phyloP scores from a whole-genome alignment of 2,797 vertebrate genomes.

The Dendrocincla fuliginosa region DNA sequence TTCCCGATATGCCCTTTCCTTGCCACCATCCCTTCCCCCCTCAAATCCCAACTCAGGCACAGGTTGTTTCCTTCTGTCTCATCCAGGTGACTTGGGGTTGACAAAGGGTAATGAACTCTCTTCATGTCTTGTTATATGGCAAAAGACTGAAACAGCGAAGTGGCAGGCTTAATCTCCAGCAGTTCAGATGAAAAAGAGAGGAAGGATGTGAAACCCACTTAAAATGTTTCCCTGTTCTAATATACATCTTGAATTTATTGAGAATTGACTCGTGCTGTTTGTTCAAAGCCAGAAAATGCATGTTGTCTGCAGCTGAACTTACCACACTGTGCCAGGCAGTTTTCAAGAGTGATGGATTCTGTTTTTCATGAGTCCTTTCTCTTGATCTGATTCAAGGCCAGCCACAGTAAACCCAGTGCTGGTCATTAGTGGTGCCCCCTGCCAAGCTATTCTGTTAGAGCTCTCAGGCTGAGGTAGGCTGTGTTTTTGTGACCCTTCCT shows the following conservation, averaged over 20 bases:
- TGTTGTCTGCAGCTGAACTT: slow-evolving; percentile 69
- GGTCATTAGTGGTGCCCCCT: slow-evolving; percentile 12
- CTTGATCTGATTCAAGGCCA: slow-evolving; percentile 39
- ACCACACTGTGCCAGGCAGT: slow-evolving; percentile 61
- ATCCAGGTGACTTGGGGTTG: background rate
- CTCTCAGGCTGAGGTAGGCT: background rate
- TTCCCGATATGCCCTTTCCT: background rate
- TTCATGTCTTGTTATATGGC: slow-evolving; percentile 50
- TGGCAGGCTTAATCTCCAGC: slow-evolving; percentile 69
- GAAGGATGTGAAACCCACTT: slow-evolving; percentile 68
- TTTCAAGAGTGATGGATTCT: slow-evolving; percentile 70
- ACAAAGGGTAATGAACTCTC: slow-evolving; percentile 46
- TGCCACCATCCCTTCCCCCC: background rate
- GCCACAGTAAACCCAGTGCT: background rate
- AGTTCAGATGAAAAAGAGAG: slow-evolving; percentile 68
- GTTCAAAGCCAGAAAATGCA: slow-evolving; percentile 67
- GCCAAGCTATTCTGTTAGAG: background rate
- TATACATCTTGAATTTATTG: slow-evolving; percentile 73
- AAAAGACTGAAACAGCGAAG: slow-evolving; percentile 21
- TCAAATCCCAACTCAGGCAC: background rate
- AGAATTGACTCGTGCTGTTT: slow-evolving; percentile 70
- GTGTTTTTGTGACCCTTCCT: background rate
- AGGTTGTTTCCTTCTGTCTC: slow-evolving; percentile 19
- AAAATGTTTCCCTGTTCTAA: slow-evolving; percentile 71
- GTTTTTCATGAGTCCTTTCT: slow-evolving; percentile 38